phyloP scores from a whole-genome alignment of 2,888 invertebrate genomes.

The Luperina testacea region DNA sequence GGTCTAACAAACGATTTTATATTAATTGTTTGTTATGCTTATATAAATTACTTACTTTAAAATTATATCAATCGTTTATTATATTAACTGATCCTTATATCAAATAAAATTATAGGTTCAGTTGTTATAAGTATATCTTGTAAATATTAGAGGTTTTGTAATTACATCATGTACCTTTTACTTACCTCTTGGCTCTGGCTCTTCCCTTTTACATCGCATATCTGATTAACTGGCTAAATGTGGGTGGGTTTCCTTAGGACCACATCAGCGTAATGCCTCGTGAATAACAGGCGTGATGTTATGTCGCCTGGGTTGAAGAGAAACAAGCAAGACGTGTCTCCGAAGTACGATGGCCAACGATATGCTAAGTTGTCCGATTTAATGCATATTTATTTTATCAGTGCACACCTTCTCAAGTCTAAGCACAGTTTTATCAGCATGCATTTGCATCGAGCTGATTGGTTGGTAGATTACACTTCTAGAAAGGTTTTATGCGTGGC shows the following conservation, averaged over 20 bases:
- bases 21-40: too few relatives aligned
- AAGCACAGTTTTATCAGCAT: slow-evolving; percentile 5
- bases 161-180: too few relatives aligned
- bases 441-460: slow-evolving; percentile 10
- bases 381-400: neutral
- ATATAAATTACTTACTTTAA: too few relatives aligned
- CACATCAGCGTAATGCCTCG: neutral
- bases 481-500: neutral
- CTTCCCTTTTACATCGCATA: neutral
- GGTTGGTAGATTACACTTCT: slow-evolving; percentile 8
- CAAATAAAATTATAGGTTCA: too few relatives aligned
- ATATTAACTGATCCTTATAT: too few relatives aligned
- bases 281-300: neutral
- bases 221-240: neutral
- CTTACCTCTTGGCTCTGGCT: too few relatives aligned
- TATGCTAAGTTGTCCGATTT: neutral
- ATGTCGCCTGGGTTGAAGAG: neutral
- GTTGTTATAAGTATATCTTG: too few relatives aligned
- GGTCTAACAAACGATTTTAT: too few relatives aligned
- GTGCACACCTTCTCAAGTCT: neutral
- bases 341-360: neutral
- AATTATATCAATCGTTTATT: too few relatives aligned
- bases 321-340: neutral
- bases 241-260: neutral
- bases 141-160: too few relatives aligned